A percentile compares a stretch with the other conserved stretches of the same genome.
Evolutionary conservation across 2,113 vertebrate genomes (phyloP).

Genomic region (Arothron firmamentum): DNA sequence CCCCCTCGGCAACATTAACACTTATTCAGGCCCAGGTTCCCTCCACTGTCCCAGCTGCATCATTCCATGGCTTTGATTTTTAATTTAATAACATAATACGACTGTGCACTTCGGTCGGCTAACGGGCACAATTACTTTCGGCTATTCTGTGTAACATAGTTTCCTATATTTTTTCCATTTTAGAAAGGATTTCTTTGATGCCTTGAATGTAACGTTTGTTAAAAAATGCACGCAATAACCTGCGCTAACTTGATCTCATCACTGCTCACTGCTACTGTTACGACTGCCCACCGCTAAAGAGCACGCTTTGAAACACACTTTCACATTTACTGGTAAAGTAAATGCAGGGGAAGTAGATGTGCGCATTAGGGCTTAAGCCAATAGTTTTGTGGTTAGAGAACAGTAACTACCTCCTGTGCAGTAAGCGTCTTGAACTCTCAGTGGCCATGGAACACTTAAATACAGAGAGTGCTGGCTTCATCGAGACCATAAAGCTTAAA

Average conservation of each 20-base stretch:
- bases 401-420: slow-evolving; percentile 68
- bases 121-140: no score
- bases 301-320: slow-evolving; percentile 22
- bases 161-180: no score
- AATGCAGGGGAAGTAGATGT: slow-evolving; percentile 35
- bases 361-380: slow-evolving; percentile 53
- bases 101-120: no score
- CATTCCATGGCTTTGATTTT: slow-evolving; percentile 15
- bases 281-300: background rate
- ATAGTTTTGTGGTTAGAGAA: slow-evolving; percentile 60
- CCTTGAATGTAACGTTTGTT: no score
- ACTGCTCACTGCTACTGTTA: background rate
- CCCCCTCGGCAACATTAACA: slow-evolving; percentile 36
- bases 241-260: no score
- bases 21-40: slow-evolving; percentile 51
- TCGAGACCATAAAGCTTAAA: slow-evolving; percentile 61
- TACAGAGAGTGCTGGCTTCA: slow-evolving; percentile 59
- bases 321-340: slow-evolving; percentile 26
- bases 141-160: no score
- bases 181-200: no score
- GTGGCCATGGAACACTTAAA: slow-evolving; percentile 67
- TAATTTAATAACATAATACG: no score
- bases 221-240: no score
- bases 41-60: slow-evolving; percentile 55
- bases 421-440: slow-evolving; percentile 63